Conservation (phyloP, 2,888 invertebrate species). For the Sclerodermus sp. region DNA sequence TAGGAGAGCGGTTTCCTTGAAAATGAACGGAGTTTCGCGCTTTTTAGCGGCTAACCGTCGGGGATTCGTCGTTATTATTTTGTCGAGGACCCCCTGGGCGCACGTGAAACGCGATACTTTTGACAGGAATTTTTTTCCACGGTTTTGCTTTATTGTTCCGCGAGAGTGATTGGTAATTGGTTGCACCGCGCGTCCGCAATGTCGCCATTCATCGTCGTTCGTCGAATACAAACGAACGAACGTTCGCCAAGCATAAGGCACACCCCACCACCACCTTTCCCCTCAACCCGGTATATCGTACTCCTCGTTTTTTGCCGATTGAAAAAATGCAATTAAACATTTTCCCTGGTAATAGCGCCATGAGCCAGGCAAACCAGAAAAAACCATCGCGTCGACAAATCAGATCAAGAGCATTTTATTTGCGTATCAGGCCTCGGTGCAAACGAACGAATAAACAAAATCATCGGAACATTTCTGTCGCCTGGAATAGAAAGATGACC, state of each 20-base stretch:
- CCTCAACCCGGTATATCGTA: not conserved
- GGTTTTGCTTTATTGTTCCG: constrained; percentile 44
- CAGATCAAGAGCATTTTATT: no score
- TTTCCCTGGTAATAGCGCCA: constrained; percentile 22
- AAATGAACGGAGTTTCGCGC: no score
- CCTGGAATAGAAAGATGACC: no score
- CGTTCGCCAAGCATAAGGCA: constrained; percentile 19
- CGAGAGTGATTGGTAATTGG: constrained; percentile 45
- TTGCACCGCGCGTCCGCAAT: constrained; percentile 28
- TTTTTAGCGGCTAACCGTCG: no score
- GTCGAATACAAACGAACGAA: constrained; percentile 28
- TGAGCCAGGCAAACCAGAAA: no score
- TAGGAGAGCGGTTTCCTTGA: no score
- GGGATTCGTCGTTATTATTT: not conserved
- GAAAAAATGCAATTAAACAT: constrained; percentile 39
- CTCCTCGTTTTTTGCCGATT: constrained; percentile 18
- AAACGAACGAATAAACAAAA: no score
- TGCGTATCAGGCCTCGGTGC: no score
- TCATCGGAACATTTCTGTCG: no score
- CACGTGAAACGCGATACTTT: constrained; percentile 43
- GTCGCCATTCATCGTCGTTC: constrained; percentile 20
- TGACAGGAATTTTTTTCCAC: constrained; percentile 35
- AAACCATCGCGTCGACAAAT: no score
- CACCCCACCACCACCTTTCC: not conserved
- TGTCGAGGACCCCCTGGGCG: constrained; percentile 5